Evolutionary conservation across 2,797 vertebrate genomes (phyloP).

Genomic region (Acomys russatus): DNA sequence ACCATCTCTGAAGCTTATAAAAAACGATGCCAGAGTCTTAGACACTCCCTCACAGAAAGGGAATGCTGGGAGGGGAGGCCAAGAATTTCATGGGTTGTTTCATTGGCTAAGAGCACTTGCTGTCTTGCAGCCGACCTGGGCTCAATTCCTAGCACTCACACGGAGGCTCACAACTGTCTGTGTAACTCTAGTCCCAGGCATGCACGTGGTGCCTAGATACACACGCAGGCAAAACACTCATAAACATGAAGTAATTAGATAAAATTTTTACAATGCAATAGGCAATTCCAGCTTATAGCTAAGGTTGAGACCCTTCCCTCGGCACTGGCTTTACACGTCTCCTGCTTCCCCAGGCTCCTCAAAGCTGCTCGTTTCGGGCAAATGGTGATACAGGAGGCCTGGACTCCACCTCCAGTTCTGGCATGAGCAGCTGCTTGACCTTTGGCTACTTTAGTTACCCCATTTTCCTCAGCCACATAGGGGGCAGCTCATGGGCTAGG

Average conservation of each 20-base stretch:
- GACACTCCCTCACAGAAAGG: not conserved
- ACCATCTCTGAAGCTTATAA: conserved; percentile 10
- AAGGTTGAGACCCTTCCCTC: not conserved
- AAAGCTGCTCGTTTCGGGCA: not conserved
- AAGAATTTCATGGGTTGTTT: not conserved
- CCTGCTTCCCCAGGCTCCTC: conserved; percentile 23
- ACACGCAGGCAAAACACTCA: not conserved
- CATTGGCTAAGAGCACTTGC: not conserved
- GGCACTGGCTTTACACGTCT: not conserved
- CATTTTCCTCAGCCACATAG: not conserved
- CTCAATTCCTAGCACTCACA: not conserved
- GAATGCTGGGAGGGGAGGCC: not conserved
- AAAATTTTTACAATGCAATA: not conserved
- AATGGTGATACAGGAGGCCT: not conserved
- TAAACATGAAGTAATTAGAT: not conserved
- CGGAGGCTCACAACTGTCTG: not conserved
- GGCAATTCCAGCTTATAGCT: not conserved
- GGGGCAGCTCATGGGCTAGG: not conserved
- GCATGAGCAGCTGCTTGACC: not conserved
- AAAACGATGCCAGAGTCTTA: not conserved
- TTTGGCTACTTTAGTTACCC: not conserved
- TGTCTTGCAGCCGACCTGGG: not conserved
- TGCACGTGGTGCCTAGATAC: not conserved
- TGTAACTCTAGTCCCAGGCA: not conserved
- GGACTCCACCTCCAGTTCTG: conserved; percentile 17